phyloP scores from a whole-genome alignment of 2,113 vertebrate genomes.

The Crotalus viridis region DNA sequence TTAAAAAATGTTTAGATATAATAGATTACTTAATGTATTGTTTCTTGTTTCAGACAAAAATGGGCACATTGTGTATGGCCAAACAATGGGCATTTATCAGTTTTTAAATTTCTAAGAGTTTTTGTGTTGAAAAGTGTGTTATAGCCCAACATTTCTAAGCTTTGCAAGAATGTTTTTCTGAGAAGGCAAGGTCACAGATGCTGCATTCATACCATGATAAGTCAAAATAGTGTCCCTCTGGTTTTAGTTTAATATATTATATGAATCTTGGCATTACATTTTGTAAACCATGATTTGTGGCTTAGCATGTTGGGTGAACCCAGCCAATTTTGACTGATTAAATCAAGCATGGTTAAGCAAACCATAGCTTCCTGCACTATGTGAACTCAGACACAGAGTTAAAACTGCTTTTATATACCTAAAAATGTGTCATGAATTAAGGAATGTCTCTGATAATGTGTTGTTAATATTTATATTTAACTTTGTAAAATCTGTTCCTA shows the following conservation, averaged over 20 bases:
- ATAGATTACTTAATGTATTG: not conserved
- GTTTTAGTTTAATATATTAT: not conserved
- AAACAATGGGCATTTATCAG: not conserved
- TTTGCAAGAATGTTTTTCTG: not conserved
- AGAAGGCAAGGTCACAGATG: not conserved
- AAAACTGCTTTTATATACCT: not conserved
- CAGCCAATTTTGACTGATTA: not conserved
- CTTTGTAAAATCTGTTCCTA: constrained; percentile 20
- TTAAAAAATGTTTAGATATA: not conserved
- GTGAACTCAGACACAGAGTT: not conserved
- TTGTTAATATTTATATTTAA: constrained; percentile 23
- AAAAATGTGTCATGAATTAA: constrained; percentile 1
- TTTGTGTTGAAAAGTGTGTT: constrained; percentile 13
- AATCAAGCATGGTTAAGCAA: not conserved
- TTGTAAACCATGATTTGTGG: not conserved
- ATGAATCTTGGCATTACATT: not conserved
- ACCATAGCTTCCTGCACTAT: not conserved
- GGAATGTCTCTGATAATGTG: not conserved
- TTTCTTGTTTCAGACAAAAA: constrained; percentile 1
- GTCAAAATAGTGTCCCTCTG: not conserved
- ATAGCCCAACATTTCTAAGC: not conserved
- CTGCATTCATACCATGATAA: not conserved
- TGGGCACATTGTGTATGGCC: not conserved
- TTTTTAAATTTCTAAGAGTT: not conserved
- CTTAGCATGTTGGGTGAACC: not conserved